phyloP scores from a whole-genome alignment of 2,113 vertebrate species.

The Damaliscus lunatus region DNA sequence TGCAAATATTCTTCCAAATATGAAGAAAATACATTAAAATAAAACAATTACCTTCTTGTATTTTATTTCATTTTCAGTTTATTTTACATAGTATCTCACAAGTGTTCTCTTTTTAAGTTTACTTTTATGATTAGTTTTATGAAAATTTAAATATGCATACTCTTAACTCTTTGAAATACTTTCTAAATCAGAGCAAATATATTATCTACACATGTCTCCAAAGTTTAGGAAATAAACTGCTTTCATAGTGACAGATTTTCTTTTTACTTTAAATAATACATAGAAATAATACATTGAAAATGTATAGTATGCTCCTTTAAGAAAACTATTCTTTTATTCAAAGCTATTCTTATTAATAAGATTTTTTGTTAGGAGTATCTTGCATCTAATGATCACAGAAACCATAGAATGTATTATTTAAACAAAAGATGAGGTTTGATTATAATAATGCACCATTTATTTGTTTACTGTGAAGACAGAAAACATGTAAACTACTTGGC shows the following conservation, averaged over 20 bases:
- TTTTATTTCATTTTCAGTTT: not conserved
- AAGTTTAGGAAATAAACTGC: not conserved
- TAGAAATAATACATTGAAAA: not conserved
- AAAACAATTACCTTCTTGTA: not conserved
- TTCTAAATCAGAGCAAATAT: not conserved
- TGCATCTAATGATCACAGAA: not conserved
- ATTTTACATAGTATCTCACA: not conserved
- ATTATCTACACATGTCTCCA: not conserved
- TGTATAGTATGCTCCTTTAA: not conserved
- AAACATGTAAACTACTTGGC: not conserved
- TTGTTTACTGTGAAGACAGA: not conserved
- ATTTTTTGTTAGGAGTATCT: not conserved
- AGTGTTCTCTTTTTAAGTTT: not conserved
- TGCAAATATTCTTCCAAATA: not conserved
- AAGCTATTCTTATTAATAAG: not conserved
- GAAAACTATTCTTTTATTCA: not conserved
- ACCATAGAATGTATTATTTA: not conserved
- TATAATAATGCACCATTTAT: not conserved
- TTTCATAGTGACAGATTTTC: not conserved
- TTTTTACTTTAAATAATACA: not conserved
- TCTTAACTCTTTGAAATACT: not conserved
- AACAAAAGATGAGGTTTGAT: not conserved
- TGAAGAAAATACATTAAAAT: not conserved
- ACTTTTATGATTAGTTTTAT: slow-evolving; percentile 15
- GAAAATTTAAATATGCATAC: not conserved